Base-by-base conservation (phyloP, 2,113 vertebrate species). In the Pelecanus crispus region DNA sequence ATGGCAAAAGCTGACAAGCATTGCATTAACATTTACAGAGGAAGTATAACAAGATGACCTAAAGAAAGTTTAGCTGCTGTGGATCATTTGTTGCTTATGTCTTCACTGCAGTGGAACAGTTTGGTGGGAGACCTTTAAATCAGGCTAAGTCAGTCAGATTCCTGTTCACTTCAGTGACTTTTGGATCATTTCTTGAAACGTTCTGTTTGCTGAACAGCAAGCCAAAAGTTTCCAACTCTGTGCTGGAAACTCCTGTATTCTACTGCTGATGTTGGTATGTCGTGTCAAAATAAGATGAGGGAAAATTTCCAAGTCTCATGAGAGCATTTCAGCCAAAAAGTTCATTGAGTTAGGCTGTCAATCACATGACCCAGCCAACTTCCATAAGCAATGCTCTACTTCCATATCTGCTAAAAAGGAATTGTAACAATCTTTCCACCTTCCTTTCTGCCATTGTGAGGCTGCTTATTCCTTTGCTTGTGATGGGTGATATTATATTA, bases 41-140 rank as follows among this genome's bases (percentile, higher is more conserved):
- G 44, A 73, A 44, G 13, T 40, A 65, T 8, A 40, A 79, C 83
- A 28, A 65, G 31, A 28, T 81, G 44, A 68, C 11, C 17, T 78
- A 18, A 80, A 28, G 71, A 49, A 83, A 68, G 20, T 75, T 65
- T 29, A 55, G 24, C 16, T 86, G 26, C 47, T 77, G 20, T 50
- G 28, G 26, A 26, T 38, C 0, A 0, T 38, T 45, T 7, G 1
- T 26, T 91, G 17, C 15, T 81, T 59, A 55, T 22, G 7, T 3
- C 13, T 88, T 94, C 81, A 28, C 13, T 81, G 11, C 8, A 68
- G 17, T 9, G 22, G 40, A 53, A 28, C 5, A 26, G 7, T 72
- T 91, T 56, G 36, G 9, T 81, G 50, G 9, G 31, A 92, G 4
- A 28, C 45, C 17, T 77, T 29, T 65, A 55, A 62, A 50, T n/a